A percentile compares a stretch with the other conserved stretches of the same genome.
These are phyloP conservation scores for Stenotaenia linearis DNA, from an alignment of 2,888 invertebrate genomes.

Conservation along the genomic window DNA sequence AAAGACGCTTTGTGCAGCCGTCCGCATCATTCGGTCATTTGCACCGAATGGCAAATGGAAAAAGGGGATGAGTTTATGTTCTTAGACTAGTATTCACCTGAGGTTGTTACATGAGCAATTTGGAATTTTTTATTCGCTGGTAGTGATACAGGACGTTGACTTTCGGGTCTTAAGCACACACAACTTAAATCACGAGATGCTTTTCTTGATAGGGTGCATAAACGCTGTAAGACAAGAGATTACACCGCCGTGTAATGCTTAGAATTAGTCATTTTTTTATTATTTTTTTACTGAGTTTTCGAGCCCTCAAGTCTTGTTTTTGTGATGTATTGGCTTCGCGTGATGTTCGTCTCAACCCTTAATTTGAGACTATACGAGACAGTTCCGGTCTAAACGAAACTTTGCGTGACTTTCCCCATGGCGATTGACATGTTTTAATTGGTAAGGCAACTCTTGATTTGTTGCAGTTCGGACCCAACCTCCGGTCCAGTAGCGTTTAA, in stretches of 20 bases:
- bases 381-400: not conserved
- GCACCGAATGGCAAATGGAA: not conserved
- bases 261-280: not conserved
- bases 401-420: not conserved
- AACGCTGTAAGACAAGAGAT: not conserved
- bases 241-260: not conserved
- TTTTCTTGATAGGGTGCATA: not conserved
- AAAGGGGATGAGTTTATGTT: not conserved
- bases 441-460: not conserved
- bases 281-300: not conserved
- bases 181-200: not conserved
- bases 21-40: not conserved
- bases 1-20: not conserved
- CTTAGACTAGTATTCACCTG: not conserved
- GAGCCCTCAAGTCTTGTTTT: not conserved
- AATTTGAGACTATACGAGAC: not conserved
- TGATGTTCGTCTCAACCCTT: not conserved
- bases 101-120: not conserved
- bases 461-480: not conserved
- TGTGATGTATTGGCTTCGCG: not conserved
- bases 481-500: slow-evolving; percentile 1
- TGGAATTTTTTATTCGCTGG: not conserved
- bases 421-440: not conserved
- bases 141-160: not conserved
- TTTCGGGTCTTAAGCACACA: not conserved